Percentiles rank a stretch among this genome's conserved stretches.
Evolutionary conservation across 2,797 vertebrate species (phyloP).

Genomic region (Poeciliopsis paucimaculata): DNA sequence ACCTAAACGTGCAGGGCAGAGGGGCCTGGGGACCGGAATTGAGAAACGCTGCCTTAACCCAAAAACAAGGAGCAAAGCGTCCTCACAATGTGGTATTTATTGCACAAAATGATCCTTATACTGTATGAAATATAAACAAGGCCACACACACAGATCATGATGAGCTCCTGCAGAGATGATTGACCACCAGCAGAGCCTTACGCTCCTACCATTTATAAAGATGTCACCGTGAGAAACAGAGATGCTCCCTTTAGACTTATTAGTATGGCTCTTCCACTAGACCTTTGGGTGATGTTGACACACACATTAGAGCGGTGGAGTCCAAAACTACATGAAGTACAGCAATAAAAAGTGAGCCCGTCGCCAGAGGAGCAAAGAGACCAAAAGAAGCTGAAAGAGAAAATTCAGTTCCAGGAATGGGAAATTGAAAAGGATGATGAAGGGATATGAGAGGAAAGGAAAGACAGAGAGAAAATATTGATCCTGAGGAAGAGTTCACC

Average conservation of each 20-base stretch:
- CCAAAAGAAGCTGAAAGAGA: conserved; percentile 14
- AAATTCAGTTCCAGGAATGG: conserved; percentile 40
- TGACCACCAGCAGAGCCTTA: conserved; percentile 61
- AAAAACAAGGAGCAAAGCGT: no score
- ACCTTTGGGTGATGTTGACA: conserved; percentile 58
- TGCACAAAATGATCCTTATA: no score
- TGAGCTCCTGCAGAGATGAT: conserved; percentile 69
- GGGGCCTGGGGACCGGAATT: no score
- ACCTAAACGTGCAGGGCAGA: no score
- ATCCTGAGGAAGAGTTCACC: conserved; percentile 76
- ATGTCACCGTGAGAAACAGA: conserved; percentile 70
- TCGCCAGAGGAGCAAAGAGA: conserved; percentile 15
- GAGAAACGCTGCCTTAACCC: no score
- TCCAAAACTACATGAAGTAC: conserved; percentile 19
- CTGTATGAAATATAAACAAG: no score
- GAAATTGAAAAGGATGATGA: conserved; percentile 36
- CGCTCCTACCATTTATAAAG: conserved; percentile 71
- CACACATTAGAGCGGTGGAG: conserved; percentile 30
- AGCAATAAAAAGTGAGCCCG: conserved; percentile 27
- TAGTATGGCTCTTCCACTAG: conserved; percentile 63
- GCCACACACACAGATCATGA: conserved; percentile 21
- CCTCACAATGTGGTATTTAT: no score
- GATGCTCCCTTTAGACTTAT: conserved; percentile 75
- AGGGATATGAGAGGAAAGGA: conserved; percentile 46
- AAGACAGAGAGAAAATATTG: conserved; percentile 70